Evolutionary conservation across 2,113 vertebrate genomes (phyloP).

Genomic region (Notarius lentiginosus): DNA sequence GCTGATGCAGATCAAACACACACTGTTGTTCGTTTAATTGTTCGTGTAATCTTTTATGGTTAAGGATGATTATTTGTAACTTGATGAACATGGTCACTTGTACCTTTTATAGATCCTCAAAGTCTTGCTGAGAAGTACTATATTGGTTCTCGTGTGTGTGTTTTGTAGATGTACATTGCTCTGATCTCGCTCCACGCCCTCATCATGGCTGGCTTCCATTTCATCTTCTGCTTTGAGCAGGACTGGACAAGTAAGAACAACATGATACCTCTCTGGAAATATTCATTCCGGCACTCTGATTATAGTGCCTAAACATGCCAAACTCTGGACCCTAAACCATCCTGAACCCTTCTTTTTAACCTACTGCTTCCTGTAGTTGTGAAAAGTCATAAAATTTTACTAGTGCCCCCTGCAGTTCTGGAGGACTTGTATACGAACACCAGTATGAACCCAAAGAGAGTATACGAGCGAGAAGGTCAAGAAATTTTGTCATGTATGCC

Average conservation of each 20-base stretch:
- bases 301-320: neutral
- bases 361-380: neutral
- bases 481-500: neutral
- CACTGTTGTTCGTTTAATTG: neutral
- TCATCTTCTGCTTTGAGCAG: conserved; percentile 93
- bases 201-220: conserved; percentile 92
- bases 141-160: neutral
- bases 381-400: neutral
- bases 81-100: neutral
- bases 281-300: neutral
- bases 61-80: neutral
- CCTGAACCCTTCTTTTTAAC: neutral
- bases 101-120: neutral
- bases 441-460: neutral
- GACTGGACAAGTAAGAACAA: conserved; percentile 92
- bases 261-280: neutral
- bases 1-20: neutral
- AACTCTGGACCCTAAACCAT: neutral
- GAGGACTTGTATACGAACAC: neutral
- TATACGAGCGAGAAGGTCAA: neutral
- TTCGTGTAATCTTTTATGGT: neutral
- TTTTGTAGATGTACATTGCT: conserved; percentile 95
- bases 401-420: no score
- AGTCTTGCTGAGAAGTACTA: neutral
- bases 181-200: conserved; percentile 94